Conservation (phyloP, 2,888 invertebrate species). For the Norana najaformis region DNA sequence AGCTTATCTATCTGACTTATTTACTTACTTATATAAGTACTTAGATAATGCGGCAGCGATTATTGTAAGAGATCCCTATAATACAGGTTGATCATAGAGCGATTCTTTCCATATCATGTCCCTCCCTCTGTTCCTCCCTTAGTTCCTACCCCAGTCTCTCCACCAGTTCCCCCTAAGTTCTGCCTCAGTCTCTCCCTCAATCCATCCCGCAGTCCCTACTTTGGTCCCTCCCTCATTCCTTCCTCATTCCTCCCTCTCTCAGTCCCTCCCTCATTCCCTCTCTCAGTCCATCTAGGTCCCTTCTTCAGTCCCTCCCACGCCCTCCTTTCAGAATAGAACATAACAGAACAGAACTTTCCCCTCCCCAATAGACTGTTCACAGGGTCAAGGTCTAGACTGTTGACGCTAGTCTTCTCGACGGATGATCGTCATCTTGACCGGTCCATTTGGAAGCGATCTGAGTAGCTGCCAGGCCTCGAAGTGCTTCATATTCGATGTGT, state of each 20-base stretch:
- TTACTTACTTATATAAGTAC: neutral
- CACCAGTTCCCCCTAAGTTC: too few species aligned
- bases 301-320: too few species aligned
- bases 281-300: too few species aligned
- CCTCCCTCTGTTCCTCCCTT: neutral
- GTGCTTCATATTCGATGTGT: neutral
- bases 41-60: neutral
- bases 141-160: neutral
- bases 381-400: too few species aligned
- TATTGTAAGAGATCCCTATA: neutral
- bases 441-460: neutral
- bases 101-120: neutral
- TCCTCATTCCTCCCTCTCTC: too few species aligned
- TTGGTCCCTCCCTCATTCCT: neutral
- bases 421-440: neutral
- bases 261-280: neutral
- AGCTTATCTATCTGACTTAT: neutral
- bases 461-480: neutral
- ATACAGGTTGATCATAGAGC: neutral
- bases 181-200: neutral
- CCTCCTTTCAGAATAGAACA: too few species aligned
- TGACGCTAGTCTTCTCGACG: neutral
- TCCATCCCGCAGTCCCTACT: neutral
- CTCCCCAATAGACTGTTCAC: too few species aligned
- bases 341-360: too few species aligned